Conservation (phyloP, 2,113 vertebrate genomes). For the Barbus barbus region DNA sequence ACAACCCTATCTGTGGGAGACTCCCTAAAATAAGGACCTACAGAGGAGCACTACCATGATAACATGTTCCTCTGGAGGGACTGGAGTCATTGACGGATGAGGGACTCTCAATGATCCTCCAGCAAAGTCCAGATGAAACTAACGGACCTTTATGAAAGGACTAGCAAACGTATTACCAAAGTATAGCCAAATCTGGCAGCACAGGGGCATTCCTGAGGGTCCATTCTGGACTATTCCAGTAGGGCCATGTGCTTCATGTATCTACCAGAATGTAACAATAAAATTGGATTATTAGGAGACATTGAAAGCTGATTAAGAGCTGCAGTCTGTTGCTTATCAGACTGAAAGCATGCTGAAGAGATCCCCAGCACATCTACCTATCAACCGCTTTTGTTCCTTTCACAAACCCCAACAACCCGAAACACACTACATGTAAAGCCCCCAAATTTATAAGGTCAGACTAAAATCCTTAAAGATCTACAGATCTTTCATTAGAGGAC, state of each 20-base stretch:
- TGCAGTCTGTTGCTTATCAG: neutral
- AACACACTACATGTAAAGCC: neutral
- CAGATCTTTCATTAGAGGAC: neutral
- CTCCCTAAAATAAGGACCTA: neutral
- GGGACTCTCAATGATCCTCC: neutral
- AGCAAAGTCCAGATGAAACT: neutral
- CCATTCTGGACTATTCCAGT: neutral
- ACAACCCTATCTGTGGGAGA: neutral
- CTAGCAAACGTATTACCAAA: neutral
- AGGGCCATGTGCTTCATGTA: neutral
- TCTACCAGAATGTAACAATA: constrained; percentile 14
- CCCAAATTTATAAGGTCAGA: neutral
- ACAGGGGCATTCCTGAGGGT: neutral
- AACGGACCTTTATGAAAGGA: neutral
- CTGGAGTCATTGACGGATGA: neutral
- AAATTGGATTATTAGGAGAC: constrained; percentile 12
- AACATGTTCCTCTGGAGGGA: neutral
- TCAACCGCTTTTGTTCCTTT: neutral
- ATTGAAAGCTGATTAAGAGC: neutral
- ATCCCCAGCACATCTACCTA: neutral
- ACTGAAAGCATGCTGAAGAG: neutral
- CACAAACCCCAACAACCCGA: neutral
- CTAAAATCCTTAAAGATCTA: neutral
- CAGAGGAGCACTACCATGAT: neutral
- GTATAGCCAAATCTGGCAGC: neutral